Conservation (phyloP, 2,888 invertebrate genomes). For the Polydrusus pterygomalis region DNA sequence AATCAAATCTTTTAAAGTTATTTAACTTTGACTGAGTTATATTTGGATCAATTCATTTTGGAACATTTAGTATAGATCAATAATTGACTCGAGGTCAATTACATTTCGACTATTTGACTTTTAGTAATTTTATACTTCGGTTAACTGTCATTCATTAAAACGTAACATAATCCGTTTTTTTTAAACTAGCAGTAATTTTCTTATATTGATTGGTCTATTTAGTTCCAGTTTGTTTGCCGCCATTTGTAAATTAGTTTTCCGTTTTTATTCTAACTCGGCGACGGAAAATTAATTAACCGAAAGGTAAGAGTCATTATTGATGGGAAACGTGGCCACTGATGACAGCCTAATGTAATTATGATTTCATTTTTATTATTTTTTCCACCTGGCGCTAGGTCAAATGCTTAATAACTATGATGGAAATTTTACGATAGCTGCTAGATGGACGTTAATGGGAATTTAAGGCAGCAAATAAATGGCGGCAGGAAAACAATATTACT, state of each 20-base stretch:
- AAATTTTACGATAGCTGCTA: constrained; percentile 1
- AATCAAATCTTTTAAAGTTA: too few species aligned
- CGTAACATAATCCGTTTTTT: too few species aligned
- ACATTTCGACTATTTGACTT: too few species aligned
- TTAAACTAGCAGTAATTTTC: too few species aligned
- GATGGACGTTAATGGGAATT: not conserved
- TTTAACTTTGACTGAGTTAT: too few species aligned
- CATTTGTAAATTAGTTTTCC: constrained; percentile 46
- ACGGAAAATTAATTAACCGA: constrained; percentile 46
- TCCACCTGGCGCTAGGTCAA: constrained; percentile 19
- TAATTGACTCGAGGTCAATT: too few species aligned
- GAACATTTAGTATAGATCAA: too few species aligned
- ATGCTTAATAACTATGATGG: constrained; percentile 20
- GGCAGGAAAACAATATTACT: too few species aligned
- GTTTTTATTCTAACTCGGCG: constrained; percentile 39
- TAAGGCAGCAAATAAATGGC: not conserved
- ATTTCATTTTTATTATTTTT: constrained; percentile 30
- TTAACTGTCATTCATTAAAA: too few species aligned
- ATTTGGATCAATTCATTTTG: too few species aligned
- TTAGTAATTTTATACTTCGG: too few species aligned
- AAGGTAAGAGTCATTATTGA: constrained; percentile 49
- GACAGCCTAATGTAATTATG: constrained; percentile 40
- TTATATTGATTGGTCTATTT: not conserved
- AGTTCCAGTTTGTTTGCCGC: constrained; percentile 30
- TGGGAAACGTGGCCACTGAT: constrained; percentile 33